phyloP scores from a whole-genome alignment of 35 echinoderm and acorn worm species.

The Chiridota heheva region DNA sequence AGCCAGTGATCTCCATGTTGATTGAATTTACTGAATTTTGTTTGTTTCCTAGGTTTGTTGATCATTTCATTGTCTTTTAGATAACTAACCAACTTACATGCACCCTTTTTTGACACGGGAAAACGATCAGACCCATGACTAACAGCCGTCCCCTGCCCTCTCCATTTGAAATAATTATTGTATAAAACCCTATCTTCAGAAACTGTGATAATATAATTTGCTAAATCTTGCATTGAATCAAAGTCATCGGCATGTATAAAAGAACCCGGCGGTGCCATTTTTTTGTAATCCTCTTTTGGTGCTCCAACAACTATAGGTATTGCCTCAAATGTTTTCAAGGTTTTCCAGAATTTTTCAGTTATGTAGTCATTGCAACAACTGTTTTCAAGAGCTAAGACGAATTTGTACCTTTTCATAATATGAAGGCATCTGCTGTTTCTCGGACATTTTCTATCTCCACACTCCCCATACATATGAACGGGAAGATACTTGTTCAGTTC shows the following conservation, averaged over 20 bases:
- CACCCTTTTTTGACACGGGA: too few species aligned
- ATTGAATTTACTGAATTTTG: too few species aligned
- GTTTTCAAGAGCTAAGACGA: slow-evolving; percentile 64
- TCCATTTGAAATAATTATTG: slow-evolving; percentile 59
- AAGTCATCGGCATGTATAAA: slow-evolving; percentile 40
- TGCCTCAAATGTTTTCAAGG: slow-evolving; percentile 22
- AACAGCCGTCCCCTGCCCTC: not conserved
- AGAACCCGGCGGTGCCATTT: slow-evolving; percentile 36
- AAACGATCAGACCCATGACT: too few species aligned
- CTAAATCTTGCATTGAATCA: not conserved
- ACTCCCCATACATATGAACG: slow-evolving; percentile 52
- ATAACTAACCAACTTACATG: too few species aligned
- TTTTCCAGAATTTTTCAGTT: slow-evolving; percentile 71
- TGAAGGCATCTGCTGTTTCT: slow-evolving; percentile 7
- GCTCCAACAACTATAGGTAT: slow-evolving; percentile 39
- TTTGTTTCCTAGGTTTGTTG: too few species aligned
- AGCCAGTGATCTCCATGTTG: too few species aligned
- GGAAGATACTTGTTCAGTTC: slow-evolving; percentile 18
- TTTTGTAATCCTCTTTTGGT: slow-evolving; percentile 19
- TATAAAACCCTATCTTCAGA: slow-evolving; percentile 21
- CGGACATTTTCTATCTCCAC: slow-evolving; percentile 42
- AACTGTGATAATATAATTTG: not conserved
- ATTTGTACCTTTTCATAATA: slow-evolving; percentile 48
- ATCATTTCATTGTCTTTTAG: too few species aligned
- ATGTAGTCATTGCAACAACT: slow-evolving; percentile 53